Base-by-base conservation (phyloP, 2,113 vertebrate genomes). In the Marcusenius ussheri region DNA sequence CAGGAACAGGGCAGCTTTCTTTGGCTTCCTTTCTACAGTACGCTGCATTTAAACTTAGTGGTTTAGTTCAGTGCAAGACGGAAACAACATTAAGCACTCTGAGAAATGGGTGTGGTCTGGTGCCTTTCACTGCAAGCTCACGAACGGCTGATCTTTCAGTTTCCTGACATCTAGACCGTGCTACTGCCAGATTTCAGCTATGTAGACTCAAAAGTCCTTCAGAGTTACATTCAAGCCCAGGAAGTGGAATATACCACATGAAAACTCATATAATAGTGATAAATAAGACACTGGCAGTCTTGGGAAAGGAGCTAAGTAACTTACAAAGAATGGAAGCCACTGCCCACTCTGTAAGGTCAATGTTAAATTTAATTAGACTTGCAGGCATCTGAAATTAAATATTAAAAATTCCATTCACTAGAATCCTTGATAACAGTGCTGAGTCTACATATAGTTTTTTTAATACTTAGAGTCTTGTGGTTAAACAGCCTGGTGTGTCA, bases 301-400 rank as follows among this genome's bases (percentile, higher is more conserved):
- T 46, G 39, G 83, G 19, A n/a, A 47, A 84, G 7, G 46, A 84
- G 42, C 83, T 47, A 47, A 84, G 83, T 46, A 84, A 84, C 77
- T 83, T 7, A 83, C 42, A 45, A 46, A 45, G 70, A 77, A 77
- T 11, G 2, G 42, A 83, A 19, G 77, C 39, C 42, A 0, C 77
- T 83, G 21, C 42, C 42, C 39, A 19, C 62, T 31, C 27, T 70
- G n/a, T 70, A 70, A 70, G 62, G 62, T 70, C 62, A 70, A 70
- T 70, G 62, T 70, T 27, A 70, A 70, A 70, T 70, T 70, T 70
- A 70, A 70, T 70, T 70, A 70, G n/a, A 70, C 62, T 70, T 27
- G n/a, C n/a, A 70, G 74, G 74, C 35, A 80, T 80, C 74, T 80
- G 74, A 19, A 80, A 80, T 80, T 80, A 80, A 80, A 80, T 80